A percentile compares a stretch with the other conserved stretches of the same genome.
Evolutionary conservation across 2,797 vertebrate species (phyloP).

Genomic region (Agapornis canus): DNA sequence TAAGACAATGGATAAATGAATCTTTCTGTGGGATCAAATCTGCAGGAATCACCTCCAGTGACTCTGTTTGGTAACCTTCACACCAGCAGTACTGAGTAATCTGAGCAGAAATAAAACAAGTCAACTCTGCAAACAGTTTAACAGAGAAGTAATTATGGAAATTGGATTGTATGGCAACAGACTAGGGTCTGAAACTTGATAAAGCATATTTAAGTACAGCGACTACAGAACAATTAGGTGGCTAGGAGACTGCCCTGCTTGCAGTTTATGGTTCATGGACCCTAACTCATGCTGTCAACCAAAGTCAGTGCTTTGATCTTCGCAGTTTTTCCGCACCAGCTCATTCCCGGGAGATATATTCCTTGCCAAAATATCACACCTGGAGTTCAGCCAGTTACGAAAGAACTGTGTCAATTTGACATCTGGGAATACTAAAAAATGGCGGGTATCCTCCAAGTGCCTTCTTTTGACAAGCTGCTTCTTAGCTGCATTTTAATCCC

Average conservation of each 20-base stretch:
- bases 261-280: not conserved
- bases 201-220: not conserved
- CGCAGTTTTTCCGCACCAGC: not conserved
- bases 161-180: not conserved
- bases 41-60: not conserved
- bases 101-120: constrained; percentile 11
- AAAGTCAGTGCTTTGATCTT: not conserved
- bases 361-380: not conserved
- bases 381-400: not conserved
- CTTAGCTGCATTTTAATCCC: not conserved
- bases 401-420: constrained; percentile 8
- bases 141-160: not conserved
- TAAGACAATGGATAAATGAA: not conserved
- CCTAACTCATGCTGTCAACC: not conserved
- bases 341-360: not conserved
- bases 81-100: not conserved
- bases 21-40: not conserved
- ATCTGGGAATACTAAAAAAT: not conserved
- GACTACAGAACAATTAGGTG: not conserved
- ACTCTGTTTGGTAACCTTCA: not conserved
- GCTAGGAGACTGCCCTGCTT: not conserved
- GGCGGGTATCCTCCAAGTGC: not conserved
- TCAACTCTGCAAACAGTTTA: not conserved
- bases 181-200: not conserved
- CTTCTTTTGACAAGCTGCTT: not conserved